Conservation (phyloP, 1,140 invertebrate genomes). For the Xylocopa sonorina region DNA sequence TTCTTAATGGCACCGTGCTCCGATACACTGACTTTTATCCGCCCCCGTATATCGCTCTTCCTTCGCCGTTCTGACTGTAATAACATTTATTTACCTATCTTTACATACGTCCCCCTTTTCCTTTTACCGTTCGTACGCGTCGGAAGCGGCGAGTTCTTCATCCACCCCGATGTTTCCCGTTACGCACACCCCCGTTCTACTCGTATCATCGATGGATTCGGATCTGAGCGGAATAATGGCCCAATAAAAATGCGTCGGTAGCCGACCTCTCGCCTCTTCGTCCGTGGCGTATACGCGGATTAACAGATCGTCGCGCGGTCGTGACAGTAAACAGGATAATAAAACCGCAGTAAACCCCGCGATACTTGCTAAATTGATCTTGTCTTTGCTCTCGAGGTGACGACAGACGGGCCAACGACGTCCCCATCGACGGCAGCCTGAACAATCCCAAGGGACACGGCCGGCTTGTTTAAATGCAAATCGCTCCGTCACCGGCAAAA, state of each 20-base stretch:
- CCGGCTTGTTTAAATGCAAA: constrained; percentile 76
- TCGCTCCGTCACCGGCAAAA: constrained; percentile 69
- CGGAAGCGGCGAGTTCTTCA: neutral
- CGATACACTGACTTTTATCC: constrained; percentile 3
- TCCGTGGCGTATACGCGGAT: constrained; percentile 35
- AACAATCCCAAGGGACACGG: constrained; percentile 50
- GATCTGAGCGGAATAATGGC: constrained; percentile 52
- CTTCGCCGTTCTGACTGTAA: neutral
- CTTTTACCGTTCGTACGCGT: neutral
- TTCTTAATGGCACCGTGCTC: neutral
- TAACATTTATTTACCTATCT: constrained; percentile 21
- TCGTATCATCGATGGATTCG: constrained; percentile 59
- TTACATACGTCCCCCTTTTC: neutral
- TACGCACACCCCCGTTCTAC: neutral
- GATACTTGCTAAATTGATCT: constrained; percentile 66
- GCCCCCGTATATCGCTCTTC: neutral
- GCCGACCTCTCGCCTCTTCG: constrained; percentile 14
- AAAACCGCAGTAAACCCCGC: constrained; percentile 63
- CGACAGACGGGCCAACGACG: constrained; percentile 57
- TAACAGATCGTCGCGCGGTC: constrained; percentile 49
- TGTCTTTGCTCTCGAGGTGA: constrained; percentile 57
- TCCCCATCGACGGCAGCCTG: constrained; percentile 32
- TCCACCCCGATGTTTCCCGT: constrained; percentile 12
- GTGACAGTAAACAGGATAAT: constrained; percentile 60
- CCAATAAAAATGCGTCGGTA: constrained; percentile 60